These are phyloP conservation scores for Formicarius rufipectus DNA, from an alignment of 2,113 vertebrate species.

Conservation along the genomic window DNA sequence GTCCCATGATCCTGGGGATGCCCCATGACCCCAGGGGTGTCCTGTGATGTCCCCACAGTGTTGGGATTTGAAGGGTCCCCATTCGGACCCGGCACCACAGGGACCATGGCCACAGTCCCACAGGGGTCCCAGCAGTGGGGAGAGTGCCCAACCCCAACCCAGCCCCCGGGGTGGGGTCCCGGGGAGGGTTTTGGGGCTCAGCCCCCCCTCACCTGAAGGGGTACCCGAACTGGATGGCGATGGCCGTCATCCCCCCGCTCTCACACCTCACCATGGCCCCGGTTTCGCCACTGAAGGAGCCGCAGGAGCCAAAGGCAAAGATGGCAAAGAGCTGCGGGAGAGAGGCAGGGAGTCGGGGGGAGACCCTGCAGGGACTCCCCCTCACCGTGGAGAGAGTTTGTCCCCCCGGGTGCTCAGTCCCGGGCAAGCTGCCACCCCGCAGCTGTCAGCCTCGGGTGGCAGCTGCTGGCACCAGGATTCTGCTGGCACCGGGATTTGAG, in stretches of 20 bases:
- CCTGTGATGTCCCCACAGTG: not conserved
- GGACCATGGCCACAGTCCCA: not conserved
- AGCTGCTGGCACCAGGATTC: not conserved
- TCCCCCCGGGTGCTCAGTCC: not conserved
- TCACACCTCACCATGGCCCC: constrained; percentile 79
- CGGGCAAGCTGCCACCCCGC: not conserved
- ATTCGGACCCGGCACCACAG: accelerated
- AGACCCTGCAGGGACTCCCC: not conserved
- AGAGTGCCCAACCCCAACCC: not conserved
- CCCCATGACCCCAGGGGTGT: no score
- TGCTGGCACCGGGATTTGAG: not conserved
- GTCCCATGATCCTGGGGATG: no score
- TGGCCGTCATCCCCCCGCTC: not conserved
- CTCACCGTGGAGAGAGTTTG: not conserved
- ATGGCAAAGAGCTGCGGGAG: constrained; percentile 86
- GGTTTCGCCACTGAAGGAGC: constrained; percentile 84
- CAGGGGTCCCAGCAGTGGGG: not conserved
- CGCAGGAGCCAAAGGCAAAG: constrained; percentile 91
- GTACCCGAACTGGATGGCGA: constrained; percentile 82
- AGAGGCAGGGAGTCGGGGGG: not conserved
- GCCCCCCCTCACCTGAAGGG: constrained; percentile 87
- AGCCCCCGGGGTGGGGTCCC: not conserved
- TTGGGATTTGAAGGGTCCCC: not conserved
- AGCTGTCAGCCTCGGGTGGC: not conserved
- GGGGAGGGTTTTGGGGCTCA: no score